phyloP scores from a whole-genome alignment of 1,140 invertebrate species.

The Laupala kohalensis region DNA sequence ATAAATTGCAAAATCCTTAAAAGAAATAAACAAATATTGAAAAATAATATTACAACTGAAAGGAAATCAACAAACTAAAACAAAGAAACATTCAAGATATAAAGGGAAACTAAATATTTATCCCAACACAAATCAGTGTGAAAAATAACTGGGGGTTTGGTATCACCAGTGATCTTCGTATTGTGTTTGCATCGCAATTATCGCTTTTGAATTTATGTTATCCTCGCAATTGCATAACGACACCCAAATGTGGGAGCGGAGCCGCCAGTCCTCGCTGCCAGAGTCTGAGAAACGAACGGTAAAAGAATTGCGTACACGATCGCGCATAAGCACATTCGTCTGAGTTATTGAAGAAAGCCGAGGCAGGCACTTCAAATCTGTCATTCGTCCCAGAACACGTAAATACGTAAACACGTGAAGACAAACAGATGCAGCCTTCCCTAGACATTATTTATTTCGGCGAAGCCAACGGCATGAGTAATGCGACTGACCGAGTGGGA shows the following conservation, averaged over 20 bases:
- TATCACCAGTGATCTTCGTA: too few relatives aligned
- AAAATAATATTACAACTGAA: too few relatives aligned
- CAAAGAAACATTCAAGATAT: too few relatives aligned
- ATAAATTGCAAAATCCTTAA: too few relatives aligned
- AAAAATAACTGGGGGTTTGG: too few relatives aligned
- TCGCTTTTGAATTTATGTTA: too few relatives aligned
- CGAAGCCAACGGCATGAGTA: neutral
- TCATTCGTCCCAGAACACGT: neutral
- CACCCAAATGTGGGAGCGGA: neutral
- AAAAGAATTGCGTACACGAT: neutral
- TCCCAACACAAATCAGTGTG: too few relatives aligned
- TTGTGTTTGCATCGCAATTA: neutral
- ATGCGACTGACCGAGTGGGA: neutral
- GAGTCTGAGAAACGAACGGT: too few relatives aligned
- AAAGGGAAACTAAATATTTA: too few relatives aligned
- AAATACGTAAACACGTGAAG: neutral
- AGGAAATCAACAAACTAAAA: too few relatives aligned
- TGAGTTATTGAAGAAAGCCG: neutral
- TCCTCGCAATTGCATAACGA: neutral
- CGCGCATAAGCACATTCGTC: neutral
- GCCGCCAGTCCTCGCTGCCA: too few relatives aligned
- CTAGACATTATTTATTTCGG: neutral
- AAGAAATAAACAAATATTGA: too few relatives aligned
- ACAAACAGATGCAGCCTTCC: neutral
- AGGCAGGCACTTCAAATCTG: neutral